These are phyloP conservation scores for Lagodon rhomboides DNA, from an alignment of 2,797 vertebrate species.

Conservation along the genomic window DNA sequence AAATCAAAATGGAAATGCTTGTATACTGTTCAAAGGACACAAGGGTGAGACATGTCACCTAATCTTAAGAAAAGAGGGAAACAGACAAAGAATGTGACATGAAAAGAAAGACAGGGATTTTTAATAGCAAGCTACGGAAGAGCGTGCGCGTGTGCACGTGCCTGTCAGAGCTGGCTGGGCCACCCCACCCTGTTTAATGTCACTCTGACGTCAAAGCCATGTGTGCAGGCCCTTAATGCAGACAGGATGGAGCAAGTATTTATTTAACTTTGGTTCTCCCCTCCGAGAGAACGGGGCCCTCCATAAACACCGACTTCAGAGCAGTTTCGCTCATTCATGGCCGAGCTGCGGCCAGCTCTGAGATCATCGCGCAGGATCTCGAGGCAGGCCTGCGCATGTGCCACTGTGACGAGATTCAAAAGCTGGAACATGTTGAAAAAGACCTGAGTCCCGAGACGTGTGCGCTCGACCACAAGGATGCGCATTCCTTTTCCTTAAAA, in stretches of 20 bases:
- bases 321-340: conserved; percentile 67
- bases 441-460: conserved; percentile 12
- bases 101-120: conserved; percentile 37
- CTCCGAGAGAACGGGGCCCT: conserved; percentile 72
- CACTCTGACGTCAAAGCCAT: conserved; percentile 86
- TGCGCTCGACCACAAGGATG: not conserved
- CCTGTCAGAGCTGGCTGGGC: conserved; percentile 66
- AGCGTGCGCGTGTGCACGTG: conserved; percentile 25
- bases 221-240: conserved; percentile 82
- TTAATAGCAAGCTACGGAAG: conserved; percentile 41
- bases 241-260: conserved; percentile 84
- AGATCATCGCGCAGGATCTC: conserved; percentile 64
- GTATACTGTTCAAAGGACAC: not conserved
- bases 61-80: not conserved
- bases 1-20: not conserved
- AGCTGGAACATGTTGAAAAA: not conserved
- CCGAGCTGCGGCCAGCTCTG: conserved; percentile 61
- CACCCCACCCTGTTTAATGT: conserved; percentile 85
- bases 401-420: not conserved
- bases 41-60: conserved; percentile 12
- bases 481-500: conserved; percentile 24
- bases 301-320: conserved; percentile 77
- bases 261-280: conserved; percentile 85
- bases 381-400: conserved; percentile 32
- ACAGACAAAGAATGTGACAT: conserved; percentile 7